Conservation (phyloP, 2,113 vertebrate genomes). For the Echinops telfairi region DNA sequence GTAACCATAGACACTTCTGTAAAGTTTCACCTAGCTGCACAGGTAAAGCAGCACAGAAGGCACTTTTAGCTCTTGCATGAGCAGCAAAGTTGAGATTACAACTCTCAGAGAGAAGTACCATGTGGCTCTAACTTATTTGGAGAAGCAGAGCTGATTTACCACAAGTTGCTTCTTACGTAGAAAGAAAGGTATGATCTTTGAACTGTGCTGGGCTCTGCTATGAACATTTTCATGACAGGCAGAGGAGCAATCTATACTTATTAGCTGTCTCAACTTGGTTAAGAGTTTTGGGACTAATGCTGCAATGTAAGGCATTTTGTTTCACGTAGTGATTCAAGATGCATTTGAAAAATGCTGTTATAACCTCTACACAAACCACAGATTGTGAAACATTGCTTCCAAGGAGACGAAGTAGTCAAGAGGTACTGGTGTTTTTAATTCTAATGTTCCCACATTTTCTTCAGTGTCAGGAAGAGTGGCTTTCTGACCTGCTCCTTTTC, state of each 20-base stretch:
- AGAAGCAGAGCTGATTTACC: not conserved
- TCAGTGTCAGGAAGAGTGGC: not conserved
- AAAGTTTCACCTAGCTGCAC: not conserved
- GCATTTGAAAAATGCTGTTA: not conserved
- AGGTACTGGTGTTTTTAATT: not conserved
- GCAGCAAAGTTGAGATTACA: not conserved
- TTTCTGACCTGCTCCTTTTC: not conserved
- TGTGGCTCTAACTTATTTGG: not conserved
- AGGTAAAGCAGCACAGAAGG: not conserved
- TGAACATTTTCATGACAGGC: not conserved
- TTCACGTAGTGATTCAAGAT: not conserved
- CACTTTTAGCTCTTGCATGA: not conserved
- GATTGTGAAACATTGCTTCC: not conserved
- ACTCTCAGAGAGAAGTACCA: not conserved
- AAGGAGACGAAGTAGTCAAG: not conserved
- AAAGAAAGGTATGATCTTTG: not conserved
- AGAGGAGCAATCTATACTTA: not conserved
- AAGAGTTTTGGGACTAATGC: not conserved
- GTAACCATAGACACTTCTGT: not conserved
- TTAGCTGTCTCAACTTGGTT: not conserved
- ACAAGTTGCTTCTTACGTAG: not conserved
- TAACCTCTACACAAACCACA: not conserved
- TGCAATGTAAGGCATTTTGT: not conserved
- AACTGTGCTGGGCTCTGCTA: not conserved
- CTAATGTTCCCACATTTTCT: not conserved